Conservation (phyloP, 2,888 invertebrate species). For the Cecidostiba fungosa region DNA sequence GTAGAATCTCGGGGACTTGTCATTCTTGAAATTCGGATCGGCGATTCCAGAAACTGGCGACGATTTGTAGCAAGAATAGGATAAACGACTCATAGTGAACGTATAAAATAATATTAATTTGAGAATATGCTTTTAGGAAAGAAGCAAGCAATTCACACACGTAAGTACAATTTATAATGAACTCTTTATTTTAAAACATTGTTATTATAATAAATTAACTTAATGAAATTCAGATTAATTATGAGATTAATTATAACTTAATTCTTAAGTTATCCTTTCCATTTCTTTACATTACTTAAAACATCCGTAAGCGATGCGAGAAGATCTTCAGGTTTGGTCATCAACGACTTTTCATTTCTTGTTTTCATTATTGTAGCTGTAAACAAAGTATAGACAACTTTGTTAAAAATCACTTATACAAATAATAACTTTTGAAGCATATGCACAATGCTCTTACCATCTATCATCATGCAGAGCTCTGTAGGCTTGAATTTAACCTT, state of each 20-base stretch:
- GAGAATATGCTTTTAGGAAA: too few species aligned
- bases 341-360: conserved; percentile 11
- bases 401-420: background rate
- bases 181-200: background rate
- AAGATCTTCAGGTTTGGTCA: background rate
- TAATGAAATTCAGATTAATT: background rate
- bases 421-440: background rate
- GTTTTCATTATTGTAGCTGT: conserved; percentile 12
- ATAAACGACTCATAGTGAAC: too few species aligned
- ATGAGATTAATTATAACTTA: background rate
- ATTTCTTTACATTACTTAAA: background rate
- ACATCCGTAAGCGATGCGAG: background rate
- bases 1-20: too few species aligned
- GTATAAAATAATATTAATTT: too few species aligned
- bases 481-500: conserved; percentile 25
- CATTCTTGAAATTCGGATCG: too few species aligned
- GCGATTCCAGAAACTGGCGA: too few species aligned
- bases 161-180: background rate
- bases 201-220: background rate
- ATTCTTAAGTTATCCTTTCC: background rate
- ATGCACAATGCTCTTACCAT: background rate
- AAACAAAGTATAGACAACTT: background rate
- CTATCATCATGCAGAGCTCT: conserved; percentile 5
- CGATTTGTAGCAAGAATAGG: too few species aligned
- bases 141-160: too few species aligned